Evolutionary conservation across 2,797 vertebrate species (phyloP), one percentile per base, ranked within the genome.

Genomic region (Harpagifer antarcticus): DNA sequence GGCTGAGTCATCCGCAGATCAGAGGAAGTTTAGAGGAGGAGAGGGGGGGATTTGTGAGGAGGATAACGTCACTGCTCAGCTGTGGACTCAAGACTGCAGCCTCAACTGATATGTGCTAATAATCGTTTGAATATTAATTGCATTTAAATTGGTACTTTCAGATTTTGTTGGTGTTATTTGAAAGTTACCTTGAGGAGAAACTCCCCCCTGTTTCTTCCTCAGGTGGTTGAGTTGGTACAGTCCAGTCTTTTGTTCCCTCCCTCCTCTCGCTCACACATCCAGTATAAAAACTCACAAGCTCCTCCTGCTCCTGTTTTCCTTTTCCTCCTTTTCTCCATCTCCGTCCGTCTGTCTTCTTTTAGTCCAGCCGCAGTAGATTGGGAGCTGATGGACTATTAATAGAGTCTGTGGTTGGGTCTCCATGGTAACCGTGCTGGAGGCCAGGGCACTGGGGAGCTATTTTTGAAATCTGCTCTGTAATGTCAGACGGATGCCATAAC

Each of bases 381-480:
- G 95, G 95, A 96, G 95, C 96, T 95, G 96, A 94, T 93, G 93
- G 93, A 87, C 96, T 98, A 98, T 97, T 97, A 97, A 96, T 98
- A 98, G 97, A 82, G 81, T 92, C 88, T 96, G 95, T 96, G 96
- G 96, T 97, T 96, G 92, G 91, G 95, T 98, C 96, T 95, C 96
- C 96, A 96, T 96, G 96, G 95, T 95, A 96, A 98, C 96, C 59
- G 49, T 90, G 94, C 96, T 95, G 94, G 94, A 95, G 96, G 96
- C 96, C 96, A 95, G 94, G 95, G 96, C 92, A 93, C 95, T 93
- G 93, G 95, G 93, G 94, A 97, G 96, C 96, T 98, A 98, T 98
- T 98, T 97, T 96, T 96, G 96, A 96, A 93, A 92, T 95, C 88
- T 89, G 94, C 94, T 95, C 95, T 94, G 95, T 97, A 97, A 97